Conservation (phyloP, 2,113 vertebrate genomes). For the Cyanocitta stelleri region DNA sequence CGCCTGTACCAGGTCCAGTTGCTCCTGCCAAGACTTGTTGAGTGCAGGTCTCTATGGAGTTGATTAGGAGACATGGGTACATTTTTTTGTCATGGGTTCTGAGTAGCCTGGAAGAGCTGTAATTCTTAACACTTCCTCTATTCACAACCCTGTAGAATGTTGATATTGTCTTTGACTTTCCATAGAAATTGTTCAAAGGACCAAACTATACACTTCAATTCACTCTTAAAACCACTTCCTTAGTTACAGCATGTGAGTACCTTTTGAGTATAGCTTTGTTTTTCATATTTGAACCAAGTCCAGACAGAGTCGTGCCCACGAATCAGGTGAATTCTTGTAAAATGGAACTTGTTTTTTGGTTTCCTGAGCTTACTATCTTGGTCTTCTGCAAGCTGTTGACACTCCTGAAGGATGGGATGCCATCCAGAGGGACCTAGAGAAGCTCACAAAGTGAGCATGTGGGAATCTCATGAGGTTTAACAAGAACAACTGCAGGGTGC, state of each 20-base stretch:
- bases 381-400: not conserved
- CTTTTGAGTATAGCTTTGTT: not conserved
- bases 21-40: not conserved
- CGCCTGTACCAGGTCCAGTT: too few relatives aligned
- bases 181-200: conserved; percentile 43
- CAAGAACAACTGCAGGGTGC: not conserved
- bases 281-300: not conserved
- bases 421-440: not conserved
- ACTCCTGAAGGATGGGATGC: not conserved
- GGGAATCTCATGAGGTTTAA: not conserved
- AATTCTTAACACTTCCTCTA: not conserved
- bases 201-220: not conserved
- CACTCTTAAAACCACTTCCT: not conserved
- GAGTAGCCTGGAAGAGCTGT: not conserved
- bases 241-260: conserved; percentile 9
- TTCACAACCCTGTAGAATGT: not conserved
- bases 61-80: not conserved
- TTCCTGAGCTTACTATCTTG: not conserved
- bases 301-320: not conserved
- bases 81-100: not conserved
- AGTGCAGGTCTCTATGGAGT: not conserved
- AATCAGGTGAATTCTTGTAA: not conserved
- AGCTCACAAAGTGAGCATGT: rapidly evolving
- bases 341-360: not conserved
- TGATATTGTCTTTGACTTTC: not conserved